Base-by-base conservation (phyloP, 2,888 invertebrate genomes). In the Apodemia zela region DNA sequence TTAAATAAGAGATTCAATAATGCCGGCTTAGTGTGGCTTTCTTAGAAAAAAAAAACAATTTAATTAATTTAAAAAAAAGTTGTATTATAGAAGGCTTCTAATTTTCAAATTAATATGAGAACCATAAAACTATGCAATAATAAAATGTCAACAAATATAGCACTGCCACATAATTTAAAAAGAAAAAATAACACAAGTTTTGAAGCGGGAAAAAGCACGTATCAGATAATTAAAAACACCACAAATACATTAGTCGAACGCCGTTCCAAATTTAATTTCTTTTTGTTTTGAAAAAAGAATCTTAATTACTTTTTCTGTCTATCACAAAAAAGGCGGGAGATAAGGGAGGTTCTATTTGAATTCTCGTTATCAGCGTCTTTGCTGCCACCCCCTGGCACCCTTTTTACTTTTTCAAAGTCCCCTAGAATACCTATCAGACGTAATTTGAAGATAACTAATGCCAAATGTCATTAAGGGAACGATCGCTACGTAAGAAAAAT, bases 371-470 rank as follows among this genome's bases (percentile, higher is more conserved):
- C 89, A 88, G 75, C 77, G 79, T 79, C 78, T 77, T 69, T 70
- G 80, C 79, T 79, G 78, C 82, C 80, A 85, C 87, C 87, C 87
- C 85, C 84, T 80, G 62, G 64, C 76, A 69, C 69, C 71, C 73
- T 67, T 73, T 80, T 74, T 76, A 72, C 80, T 81, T 79, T 74
- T 75, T 71, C 72, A 75, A 74, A 75, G 73, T 69, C 75, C 74
- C 75, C 79, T 75, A 78, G 79, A 75, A 79, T 80, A 84, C 83
- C 85, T 88, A 88, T 85, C 86, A 73, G 74, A 71, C 73, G 84
- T 83, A 84, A 87, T 88, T 85, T 85, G 77, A 80, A 89, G 90
- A 90, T 90, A 89, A 89, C 85, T 88, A 90, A 90, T 90, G 90
- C 79, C 68, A 71, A 67, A 67, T 79, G 85, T 87, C 90, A 87